Conservation (phyloP, 2,113 vertebrate species). For the Rana temporaria region DNA sequence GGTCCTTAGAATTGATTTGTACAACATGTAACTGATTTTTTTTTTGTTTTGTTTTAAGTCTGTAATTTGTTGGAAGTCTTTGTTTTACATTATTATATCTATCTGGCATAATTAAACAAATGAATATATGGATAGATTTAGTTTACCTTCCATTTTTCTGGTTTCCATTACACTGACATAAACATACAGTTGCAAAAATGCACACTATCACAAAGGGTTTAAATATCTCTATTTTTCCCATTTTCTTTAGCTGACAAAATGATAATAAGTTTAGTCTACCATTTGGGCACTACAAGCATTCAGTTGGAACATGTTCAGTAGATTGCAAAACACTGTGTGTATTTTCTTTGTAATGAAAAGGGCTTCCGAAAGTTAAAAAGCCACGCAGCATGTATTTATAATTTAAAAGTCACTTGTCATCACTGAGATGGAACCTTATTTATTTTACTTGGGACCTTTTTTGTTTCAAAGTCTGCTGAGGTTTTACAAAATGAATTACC, state of each 20-base stretch:
- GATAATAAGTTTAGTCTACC: constrained; percentile 38
- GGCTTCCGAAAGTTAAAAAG: constrained; percentile 34
- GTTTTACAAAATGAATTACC: constrained; percentile 46
- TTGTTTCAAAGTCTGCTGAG: constrained; percentile 44
- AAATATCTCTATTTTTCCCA: constrained; percentile 26
- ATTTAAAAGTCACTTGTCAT: constrained; percentile 59
- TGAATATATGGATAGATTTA: neutral
- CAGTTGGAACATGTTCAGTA: constrained; percentile 47
- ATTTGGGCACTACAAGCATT: constrained; percentile 45
- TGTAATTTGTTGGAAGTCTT: too few relatives aligned
- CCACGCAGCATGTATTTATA: constrained; percentile 50
- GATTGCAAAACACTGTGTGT: constrained; percentile 43
- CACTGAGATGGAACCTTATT: constrained; percentile 53
- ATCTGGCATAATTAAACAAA: neutral
- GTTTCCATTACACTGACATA: neutral
- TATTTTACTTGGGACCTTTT: constrained; percentile 54
- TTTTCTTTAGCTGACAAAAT: constrained; percentile 27
- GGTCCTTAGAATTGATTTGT: too few relatives aligned
- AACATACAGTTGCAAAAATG: constrained; percentile 6
- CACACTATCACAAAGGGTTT: constrained; percentile 13
- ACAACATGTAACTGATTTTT: too few relatives aligned
- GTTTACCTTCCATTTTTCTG: neutral
- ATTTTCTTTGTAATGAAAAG: constrained; percentile 50
- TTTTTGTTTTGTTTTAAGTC: too few relatives aligned
- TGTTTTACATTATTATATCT: too few relatives aligned